Percentiles rank a stretch among this genome's conserved stretches.
Conservation (phyloP, 2,797 vertebrate genomes). For the Momotus momota region DNA sequence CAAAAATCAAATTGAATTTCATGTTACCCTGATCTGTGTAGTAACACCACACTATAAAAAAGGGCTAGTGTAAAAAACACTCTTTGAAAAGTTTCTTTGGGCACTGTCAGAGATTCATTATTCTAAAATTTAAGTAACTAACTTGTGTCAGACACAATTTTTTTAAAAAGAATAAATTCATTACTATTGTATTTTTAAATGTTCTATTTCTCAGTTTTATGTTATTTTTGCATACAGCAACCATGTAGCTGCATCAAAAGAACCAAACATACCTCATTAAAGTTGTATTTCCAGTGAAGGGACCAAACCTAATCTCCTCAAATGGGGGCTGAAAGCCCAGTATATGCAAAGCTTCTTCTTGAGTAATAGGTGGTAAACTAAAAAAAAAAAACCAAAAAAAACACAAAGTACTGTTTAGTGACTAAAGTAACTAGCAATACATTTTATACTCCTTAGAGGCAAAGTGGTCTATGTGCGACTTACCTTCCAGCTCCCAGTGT, state of each 20-base stretch:
- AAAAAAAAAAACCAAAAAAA: not conserved
- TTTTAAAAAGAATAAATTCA: not conserved
- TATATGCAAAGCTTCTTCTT: slow-evolving; percentile 96
- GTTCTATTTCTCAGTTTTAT: not conserved
- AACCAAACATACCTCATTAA: slow-evolving; percentile 87
- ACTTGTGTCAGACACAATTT: not conserved
- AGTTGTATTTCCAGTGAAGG: slow-evolving; percentile 97
- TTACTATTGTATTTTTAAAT: not conserved
- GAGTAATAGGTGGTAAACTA: slow-evolving; percentile 94
- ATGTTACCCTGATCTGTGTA: not conserved
- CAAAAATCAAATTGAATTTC: not conserved
- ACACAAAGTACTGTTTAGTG: not conserved
- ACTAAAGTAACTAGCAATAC: not conserved
- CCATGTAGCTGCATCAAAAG: not conserved
- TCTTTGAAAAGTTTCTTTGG: not conserved
- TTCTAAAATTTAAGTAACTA: not conserved
- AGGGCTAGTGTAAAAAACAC: not conserved
- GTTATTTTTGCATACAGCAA: not conserved
- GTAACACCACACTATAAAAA: not conserved
- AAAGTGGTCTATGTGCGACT: slow-evolving; percentile 15
- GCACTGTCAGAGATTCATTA: not conserved
- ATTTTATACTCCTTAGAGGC: not conserved
- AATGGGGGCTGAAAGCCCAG: slow-evolving; percentile 98
- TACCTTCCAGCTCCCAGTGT: slow-evolving; percentile 95
- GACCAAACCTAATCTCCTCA: slow-evolving; percentile 98